phyloP scores from a whole-genome alignment of 2,888 invertebrate species.

The Metopia argyrocephala region DNA sequence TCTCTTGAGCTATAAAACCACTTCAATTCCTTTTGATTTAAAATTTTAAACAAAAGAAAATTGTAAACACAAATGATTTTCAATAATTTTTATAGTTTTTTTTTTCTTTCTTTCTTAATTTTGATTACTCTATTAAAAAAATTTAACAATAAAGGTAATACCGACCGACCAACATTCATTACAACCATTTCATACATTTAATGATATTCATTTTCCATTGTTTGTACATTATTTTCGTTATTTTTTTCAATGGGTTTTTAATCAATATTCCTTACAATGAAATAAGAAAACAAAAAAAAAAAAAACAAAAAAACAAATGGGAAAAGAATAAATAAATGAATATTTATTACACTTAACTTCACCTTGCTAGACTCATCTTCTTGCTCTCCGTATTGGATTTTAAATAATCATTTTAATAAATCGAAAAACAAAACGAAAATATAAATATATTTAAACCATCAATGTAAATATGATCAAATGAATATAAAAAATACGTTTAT shows the following conservation, averaged over 20 bases:
- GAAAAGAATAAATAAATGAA: not conserved
- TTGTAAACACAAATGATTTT: constrained; percentile 48
- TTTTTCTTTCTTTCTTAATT: not conserved
- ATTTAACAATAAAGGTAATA: constrained; percentile 1
- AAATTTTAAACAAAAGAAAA: not conserved
- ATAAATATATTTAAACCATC: too few species aligned
- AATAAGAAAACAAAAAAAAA: too few species aligned
- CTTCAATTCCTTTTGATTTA: too few species aligned
- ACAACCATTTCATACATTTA: constrained; percentile 51
- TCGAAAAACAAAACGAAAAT: too few species aligned
- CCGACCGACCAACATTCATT: constrained; percentile 1
- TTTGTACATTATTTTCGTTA: not conserved
- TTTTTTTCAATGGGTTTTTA: not conserved
- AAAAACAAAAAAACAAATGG: not conserved
- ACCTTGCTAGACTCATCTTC: constrained; percentile 17
- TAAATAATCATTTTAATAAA: too few species aligned
- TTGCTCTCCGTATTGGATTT: too few species aligned
- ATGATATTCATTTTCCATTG: constrained; percentile 58
- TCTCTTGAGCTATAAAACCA: too few species aligned
- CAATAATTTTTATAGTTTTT: constrained; percentile 46
- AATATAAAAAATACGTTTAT: too few species aligned
- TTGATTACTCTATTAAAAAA: constrained; percentile 58
- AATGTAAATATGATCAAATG: too few species aligned
- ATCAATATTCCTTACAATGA: not conserved
- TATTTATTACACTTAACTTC: not conserved